Evolutionary conservation across 2,888 invertebrate species (phyloP), one percentile per base, ranked within the genome.

Genomic region (Xanthostigma xanthostigma): DNA sequence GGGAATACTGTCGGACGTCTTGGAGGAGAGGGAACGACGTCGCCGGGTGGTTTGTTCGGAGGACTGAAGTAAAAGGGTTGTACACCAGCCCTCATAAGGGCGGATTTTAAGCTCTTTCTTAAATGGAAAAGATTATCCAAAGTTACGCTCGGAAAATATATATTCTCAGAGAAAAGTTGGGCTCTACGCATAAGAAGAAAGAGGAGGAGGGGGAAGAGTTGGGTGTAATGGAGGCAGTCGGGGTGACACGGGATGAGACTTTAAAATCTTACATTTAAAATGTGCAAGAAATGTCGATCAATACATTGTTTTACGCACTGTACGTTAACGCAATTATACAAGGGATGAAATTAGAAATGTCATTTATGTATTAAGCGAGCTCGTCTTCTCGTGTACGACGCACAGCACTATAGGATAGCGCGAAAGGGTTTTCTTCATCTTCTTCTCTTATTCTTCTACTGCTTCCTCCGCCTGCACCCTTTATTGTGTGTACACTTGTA

Each of bases 341-440:
- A 61, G 61, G 62, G 63, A 52, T 59, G 59, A 63, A 64, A 62
- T 63, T 63, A 64, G 62, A 61, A 62, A 60, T 60, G 60, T 61
- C 61, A 59, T 46, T 46, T 46, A 46, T 46, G 46, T 46, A 41
- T 46, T 46, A 46, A 46, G 46, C 27, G 27, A 27, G 27, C 27
- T 27, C 27, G 27, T 27, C 27, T 27, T 27, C 27, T 5, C 3
- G 27, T 27, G 6, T 27, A 27, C 27, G 27, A 27, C 27, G 27
- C 3, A 27, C 27, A 5, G 6, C 27, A 27, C 27, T 27, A 27
- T 27, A 27, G 27, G 27, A 27, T 3, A 27, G 27, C 27, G 27
- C 27, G 27, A 27, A 27, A 27, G 27, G 27, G 27, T 27, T 27
- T 27, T 27, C 27, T 27, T 27, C 27, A 27, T 27, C 5, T 27